phyloP scores from a whole-genome alignment of 2,113 vertebrate genomes.

The Falco punctatus region DNA sequence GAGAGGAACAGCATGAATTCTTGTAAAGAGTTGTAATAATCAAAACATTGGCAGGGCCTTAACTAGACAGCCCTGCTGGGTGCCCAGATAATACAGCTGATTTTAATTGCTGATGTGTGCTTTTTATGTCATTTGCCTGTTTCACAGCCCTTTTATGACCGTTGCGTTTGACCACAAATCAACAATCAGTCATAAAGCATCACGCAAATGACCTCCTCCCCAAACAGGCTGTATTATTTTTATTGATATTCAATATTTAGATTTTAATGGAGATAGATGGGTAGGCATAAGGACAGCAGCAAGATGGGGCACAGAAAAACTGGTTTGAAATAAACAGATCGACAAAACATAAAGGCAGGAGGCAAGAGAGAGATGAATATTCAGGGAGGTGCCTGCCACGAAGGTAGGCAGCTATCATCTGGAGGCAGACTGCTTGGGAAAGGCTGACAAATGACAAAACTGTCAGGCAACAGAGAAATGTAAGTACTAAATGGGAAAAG shows the following conservation, averaged over 20 bases:
- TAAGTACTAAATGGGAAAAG: neutral
- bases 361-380: neutral
- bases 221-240: constrained; percentile 27
- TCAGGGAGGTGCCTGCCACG: constrained; percentile 46
- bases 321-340: neutral
- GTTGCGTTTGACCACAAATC: constrained; percentile 42
- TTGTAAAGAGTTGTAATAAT: constrained; percentile 40
- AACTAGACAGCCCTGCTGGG: constrained; percentile 50
- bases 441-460: neutral
- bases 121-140: constrained; percentile 11
- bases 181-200: constrained; percentile 13
- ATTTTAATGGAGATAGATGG: constrained; percentile 49
- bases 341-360: neutral
- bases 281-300: neutral
- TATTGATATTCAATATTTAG: constrained; percentile 52
- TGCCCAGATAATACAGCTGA: constrained; percentile 9
- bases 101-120: constrained; percentile 59
- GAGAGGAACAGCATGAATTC: constrained; percentile 46
- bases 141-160: constrained; percentile 1
- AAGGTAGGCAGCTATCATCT: constrained; percentile 32
- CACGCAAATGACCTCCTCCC: neutral
- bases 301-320: neutral
- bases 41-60: constrained; percentile 46
- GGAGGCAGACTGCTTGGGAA: neutral
- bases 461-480: constrained; percentile 6